A percentile compares a stretch with the other conserved stretches of the same genome.
These are phyloP conservation scores for Phengaris alcon DNA, from an alignment of 2,888 invertebrate genomes.

Conservation along the genomic window DNA sequence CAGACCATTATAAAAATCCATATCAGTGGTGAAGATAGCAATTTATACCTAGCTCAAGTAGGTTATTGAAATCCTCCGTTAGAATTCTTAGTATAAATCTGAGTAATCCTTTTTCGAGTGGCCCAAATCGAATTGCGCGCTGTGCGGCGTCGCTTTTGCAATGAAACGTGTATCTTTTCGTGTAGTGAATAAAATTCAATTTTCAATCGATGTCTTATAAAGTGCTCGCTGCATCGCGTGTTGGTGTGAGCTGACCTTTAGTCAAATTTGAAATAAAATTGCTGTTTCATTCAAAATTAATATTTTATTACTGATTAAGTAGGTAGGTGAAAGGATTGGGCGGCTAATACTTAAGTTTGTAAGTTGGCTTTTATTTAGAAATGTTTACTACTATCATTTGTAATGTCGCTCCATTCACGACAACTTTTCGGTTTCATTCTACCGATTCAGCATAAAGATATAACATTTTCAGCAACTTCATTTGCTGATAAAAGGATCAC, in stretches of 20 bases:
- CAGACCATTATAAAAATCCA: background rate
- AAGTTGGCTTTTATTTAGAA: too few relatives aligned
- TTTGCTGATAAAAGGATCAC: constrained; percentile 18
- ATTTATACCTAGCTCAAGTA: background rate
- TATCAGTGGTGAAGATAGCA: background rate
- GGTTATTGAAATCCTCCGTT: background rate
- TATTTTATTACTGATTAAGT: too few relatives aligned
- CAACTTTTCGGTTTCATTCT: background rate
- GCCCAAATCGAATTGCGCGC: background rate
- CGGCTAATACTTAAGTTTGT: too few relatives aligned
- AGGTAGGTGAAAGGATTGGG: too few relatives aligned
- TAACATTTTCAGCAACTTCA: background rate
- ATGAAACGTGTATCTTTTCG: too few relatives aligned
- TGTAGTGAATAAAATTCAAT: too few relatives aligned
- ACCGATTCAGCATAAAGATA: constrained; percentile 7
- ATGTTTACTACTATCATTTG: background rate
- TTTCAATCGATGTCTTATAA: too few relatives aligned
- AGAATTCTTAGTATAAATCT: background rate
- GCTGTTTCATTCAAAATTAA: too few relatives aligned
- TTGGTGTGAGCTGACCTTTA: too few relatives aligned
- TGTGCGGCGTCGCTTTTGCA: too few relatives aligned
- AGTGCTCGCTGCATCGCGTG: too few relatives aligned
- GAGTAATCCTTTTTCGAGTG: background rate
- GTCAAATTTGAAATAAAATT: too few relatives aligned
- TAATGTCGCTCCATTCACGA: background rate